phyloP scores from a whole-genome alignment of 2,113 vertebrate species.

The Cyprichromis sp. region DNA sequence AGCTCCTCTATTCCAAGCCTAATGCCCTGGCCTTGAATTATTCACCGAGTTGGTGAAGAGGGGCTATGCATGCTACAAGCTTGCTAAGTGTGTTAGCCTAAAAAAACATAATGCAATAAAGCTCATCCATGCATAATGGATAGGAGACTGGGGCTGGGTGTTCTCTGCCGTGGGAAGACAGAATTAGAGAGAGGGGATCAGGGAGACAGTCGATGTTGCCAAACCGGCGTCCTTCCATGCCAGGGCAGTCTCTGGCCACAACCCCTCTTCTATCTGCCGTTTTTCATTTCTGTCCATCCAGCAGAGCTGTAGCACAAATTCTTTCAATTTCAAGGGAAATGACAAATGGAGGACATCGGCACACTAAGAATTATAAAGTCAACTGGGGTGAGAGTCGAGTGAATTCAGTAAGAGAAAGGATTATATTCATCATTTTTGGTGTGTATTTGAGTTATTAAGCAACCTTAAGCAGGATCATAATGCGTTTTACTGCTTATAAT shows the following conservation, averaged over 20 bases:
- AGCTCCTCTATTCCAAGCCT: constrained; percentile 58
- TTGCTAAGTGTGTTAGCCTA: constrained; percentile 64
- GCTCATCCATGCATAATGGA: constrained; percentile 62
- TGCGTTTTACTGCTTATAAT: constrained; percentile 16
- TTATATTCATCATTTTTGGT: neutral
- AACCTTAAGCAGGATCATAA: neutral
- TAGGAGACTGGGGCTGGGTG: constrained; percentile 12
- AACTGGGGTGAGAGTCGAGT: neutral
- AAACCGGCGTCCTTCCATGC: constrained; percentile 15
- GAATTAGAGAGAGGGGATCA: constrained; percentile 48
- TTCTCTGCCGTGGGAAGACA: constrained; percentile 26
- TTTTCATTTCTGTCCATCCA: neutral
- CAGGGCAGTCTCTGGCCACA: constrained; percentile 30
- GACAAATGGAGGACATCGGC: constrained; percentile 16
- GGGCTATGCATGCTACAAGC: constrained; percentile 58
- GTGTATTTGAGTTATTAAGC: neutral
- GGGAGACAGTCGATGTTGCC: neutral
- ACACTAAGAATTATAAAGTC: constrained; percentile 21
- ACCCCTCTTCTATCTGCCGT: neutral
- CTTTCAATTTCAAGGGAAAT: constrained; percentile 22
- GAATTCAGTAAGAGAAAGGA: neutral
- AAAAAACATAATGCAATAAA: constrained; percentile 70
- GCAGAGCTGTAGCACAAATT: constrained; percentile 1
- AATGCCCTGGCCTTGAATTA: constrained; percentile 64
- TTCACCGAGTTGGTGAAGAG: constrained; percentile 53